phyloP scores from a whole-genome alignment of 2,888 invertebrate species.

The Lepidochrysops patricia region DNA sequence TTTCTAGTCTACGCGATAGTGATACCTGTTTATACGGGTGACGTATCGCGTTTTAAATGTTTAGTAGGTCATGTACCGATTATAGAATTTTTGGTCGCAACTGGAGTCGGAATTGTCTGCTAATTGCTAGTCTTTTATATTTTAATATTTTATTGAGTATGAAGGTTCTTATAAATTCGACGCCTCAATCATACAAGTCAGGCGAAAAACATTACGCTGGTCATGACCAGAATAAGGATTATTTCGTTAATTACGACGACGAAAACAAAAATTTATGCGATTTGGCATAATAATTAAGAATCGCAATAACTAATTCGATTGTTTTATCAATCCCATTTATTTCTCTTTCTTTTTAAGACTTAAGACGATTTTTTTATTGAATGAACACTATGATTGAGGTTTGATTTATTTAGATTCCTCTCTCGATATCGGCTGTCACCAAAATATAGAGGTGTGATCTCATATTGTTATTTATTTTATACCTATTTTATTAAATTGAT shows the following conservation, averaged over 20 bases:
- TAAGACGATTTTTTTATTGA: no score
- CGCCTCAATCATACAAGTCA: no score
- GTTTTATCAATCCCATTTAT: no score
- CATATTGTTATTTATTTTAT: constrained; percentile 18
- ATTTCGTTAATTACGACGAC: no score
- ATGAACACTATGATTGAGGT: not conserved
- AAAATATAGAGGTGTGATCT: constrained; percentile 20
- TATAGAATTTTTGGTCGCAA: not conserved
- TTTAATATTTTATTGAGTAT: not conserved
- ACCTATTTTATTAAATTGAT: constrained; percentile 15
- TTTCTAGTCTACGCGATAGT: not conserved
- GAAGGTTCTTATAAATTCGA: no score
- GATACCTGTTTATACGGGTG: not conserved
- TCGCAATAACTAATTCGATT: no score
- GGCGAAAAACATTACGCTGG: no score
- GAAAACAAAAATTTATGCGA: no score
- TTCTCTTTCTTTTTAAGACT: no score
- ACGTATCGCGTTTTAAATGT: no score
- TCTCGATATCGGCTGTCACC: constrained; percentile 1
- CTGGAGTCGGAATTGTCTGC: not conserved
- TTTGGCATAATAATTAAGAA: no score
- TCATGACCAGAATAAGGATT: no score
- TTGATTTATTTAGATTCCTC: constrained; percentile 14
- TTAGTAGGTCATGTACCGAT: not conserved
- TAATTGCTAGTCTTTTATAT: not conserved